Percentiles rank a stretch among this genome's conserved stretches.
Conservation (phyloP, 2,113 vertebrate species). For the Xenopus laevis region DNA sequence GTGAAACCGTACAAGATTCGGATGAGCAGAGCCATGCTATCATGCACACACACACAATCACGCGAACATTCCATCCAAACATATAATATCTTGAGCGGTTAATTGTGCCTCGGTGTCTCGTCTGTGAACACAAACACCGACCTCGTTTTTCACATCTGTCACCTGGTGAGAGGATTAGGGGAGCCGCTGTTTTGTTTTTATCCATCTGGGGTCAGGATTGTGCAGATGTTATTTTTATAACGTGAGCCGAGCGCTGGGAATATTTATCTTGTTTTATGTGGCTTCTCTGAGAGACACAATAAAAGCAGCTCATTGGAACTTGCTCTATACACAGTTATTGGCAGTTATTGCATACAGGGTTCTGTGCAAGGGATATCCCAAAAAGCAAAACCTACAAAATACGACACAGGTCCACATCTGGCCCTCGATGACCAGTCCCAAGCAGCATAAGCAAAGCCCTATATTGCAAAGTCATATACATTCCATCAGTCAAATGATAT, state of each 20-base stretch:
- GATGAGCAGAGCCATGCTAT: no score
- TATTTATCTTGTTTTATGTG: slow-evolving; percentile 25
- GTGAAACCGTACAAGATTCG: no score
- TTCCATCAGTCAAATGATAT: no score
- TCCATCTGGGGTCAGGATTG: slow-evolving; percentile 41
- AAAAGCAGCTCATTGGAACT: slow-evolving; percentile 20
- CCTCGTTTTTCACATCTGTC: slow-evolving; percentile 1
- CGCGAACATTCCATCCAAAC: no score
- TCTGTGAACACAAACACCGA: not conserved
- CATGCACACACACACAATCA: no score
- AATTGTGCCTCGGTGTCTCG: not conserved
- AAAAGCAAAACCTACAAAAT: no score
- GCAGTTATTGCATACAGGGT: not conserved
- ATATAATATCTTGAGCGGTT: not conserved
- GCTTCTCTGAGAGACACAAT: slow-evolving; percentile 19
- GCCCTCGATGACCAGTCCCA: no score
- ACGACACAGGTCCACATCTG: no score
- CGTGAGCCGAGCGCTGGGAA: slow-evolving; percentile 27
- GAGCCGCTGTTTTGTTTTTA: slow-evolving; percentile 34
- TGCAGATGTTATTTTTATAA: slow-evolving; percentile 44
- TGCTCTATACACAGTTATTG: no score
- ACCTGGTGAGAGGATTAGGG: slow-evolving; percentile 32
- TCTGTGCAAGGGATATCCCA: not conserved
- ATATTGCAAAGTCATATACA: no score
- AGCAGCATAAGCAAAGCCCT: no score